phyloP scores from a whole-genome alignment of 2,888 invertebrate species.

The Boloria selene region DNA sequence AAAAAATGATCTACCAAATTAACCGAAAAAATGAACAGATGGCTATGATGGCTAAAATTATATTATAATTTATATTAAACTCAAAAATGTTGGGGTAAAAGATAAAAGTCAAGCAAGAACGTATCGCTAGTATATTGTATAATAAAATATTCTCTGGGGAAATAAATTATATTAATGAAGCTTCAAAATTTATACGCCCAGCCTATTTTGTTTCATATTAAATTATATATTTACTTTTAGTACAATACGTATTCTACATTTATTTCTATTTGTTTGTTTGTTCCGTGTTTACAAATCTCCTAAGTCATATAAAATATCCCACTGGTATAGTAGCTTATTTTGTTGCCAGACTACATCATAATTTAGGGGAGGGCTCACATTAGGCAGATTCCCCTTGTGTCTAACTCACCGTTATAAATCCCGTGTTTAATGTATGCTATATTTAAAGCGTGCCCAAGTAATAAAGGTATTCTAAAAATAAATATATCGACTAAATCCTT shows the following conservation, averaged over 20 bases:
- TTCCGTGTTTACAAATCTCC: background rate
- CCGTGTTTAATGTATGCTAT: slow-evolving; percentile 10
- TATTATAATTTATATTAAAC: no score
- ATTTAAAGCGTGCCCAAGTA: slow-evolving; percentile 15
- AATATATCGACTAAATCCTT: background rate
- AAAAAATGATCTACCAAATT: no score
- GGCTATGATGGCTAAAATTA: no score
- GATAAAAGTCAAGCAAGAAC: no score
- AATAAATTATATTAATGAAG: no score
- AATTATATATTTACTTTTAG: no score
- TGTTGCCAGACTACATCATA: slow-evolving; percentile 14
- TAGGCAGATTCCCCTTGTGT: slow-evolving; percentile 20
- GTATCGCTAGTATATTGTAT: no score
- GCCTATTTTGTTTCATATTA: no score
- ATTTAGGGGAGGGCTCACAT: slow-evolving; percentile 12
- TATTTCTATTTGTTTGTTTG: background rate
- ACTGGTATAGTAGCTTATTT: slow-evolving; percentile 5
- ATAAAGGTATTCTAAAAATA: slow-evolving; percentile 6
- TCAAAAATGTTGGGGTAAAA: no score
- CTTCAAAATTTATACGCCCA: no score
- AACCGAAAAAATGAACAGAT: no score
- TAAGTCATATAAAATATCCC: background rate
- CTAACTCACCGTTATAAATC: slow-evolving; percentile 19
- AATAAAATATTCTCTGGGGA: no score
- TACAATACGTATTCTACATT: background rate